Percentiles rank a stretch among this genome's conserved stretches.
These are phyloP conservation scores for Lycia hirtaria DNA, from an alignment of 2,888 invertebrate species.

Conservation along the genomic window DNA sequence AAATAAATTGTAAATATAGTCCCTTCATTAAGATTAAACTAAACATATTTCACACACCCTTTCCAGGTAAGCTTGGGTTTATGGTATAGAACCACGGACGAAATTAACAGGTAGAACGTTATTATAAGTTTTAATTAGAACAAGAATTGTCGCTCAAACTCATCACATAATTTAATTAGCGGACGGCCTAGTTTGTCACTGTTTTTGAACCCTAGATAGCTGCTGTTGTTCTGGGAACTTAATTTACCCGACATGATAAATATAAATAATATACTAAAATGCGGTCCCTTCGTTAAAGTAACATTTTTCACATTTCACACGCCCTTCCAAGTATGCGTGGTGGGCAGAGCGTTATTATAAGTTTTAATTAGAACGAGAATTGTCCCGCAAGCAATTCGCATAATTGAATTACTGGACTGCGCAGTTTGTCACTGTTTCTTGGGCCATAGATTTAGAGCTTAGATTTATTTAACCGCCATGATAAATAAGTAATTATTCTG, in stretches of 20 bases:
- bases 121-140: slow-evolving; percentile 11
- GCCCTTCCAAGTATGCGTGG: neutral
- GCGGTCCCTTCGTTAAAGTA: neutral
- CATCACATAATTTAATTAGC: slow-evolving; percentile 2
- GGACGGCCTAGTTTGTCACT: neutral
- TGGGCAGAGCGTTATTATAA: neutral
- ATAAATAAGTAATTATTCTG: no score
- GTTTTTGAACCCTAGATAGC: neutral
- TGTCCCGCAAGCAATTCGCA: neutral
- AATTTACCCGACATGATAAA: no score
- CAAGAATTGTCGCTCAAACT: neutral
- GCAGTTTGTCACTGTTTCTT: neutral
- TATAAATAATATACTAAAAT: no score
- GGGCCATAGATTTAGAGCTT: neutral
- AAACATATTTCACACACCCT: slow-evolving; percentile 1
- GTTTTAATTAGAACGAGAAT: slow-evolving; percentile 3
- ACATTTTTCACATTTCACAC: neutral
- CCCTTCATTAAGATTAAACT: neutral
- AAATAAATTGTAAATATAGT: neutral
- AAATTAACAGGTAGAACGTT: neutral
- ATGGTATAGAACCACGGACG: no score
- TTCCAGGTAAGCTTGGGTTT: neutral
- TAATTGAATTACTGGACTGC: neutral
- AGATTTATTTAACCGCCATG: no score
- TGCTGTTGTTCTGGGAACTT: no score